Base-by-base conservation (phyloP, 2,797 vertebrate genomes). In the Aphelocoma californica region DNA sequence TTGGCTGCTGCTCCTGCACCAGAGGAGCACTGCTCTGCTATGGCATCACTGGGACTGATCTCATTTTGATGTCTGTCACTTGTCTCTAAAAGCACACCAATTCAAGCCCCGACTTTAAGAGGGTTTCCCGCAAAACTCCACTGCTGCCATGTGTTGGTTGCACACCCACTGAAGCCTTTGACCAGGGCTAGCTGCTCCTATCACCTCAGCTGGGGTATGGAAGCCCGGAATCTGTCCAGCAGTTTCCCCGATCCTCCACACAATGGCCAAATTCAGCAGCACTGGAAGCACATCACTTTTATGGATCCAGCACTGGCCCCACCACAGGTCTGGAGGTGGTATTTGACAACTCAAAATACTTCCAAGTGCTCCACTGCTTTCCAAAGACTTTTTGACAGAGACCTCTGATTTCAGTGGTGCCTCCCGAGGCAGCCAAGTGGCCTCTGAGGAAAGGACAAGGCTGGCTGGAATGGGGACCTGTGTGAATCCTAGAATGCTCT, bases 371-470 rank as follows among this genome's bases (percentile, higher is more conserved):
- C 61, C 18, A 2, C 28, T 48, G 38, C 17, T 51, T 61, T 73
- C 45, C 51, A 25, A 34, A 64, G 28, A 3, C 3, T 48, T 12
- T 58, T 23, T 20, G n/a, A 64, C 17, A 61, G 50, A 80, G 17
- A 65, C 2, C 31, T 83, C 24, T 0, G 2, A 61, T 31, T 44
- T 11, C 28, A 40, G 58, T 1, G 2, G 24, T 25, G 60, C 31
- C 65, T 57, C 16, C 58, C 0, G 0, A 60, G 26, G 26, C 31
- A 64, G 36, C 4, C 36, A 58, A 28, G 44, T 4, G 34, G 23
- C 8, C 15, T 32, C 18, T 38, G 40, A 80, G 84, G n/a, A 26
- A 18, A 69, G 53, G 29, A 71, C 14, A n/a, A 25, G 45, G 38
- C 50, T 47, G 21, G 13, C 34, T 53, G 34, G 29, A 85, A 50